Evolutionary conservation across 2,113 vertebrate species (phyloP).

Genomic region (Ceyx margarethae): DNA sequence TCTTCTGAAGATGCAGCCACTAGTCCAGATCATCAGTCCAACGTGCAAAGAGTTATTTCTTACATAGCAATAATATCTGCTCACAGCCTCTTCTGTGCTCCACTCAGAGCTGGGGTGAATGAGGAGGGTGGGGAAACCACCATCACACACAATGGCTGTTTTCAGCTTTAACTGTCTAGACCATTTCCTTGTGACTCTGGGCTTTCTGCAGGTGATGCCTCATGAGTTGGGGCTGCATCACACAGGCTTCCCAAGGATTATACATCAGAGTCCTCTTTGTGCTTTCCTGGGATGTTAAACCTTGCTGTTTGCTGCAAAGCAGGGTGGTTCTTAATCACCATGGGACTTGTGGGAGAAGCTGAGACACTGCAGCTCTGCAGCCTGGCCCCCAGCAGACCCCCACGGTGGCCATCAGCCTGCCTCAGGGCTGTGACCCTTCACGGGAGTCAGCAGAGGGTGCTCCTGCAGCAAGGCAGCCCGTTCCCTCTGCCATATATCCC

Average conservation of each 20-base stretch:
- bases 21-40: background rate
- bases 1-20: background rate
- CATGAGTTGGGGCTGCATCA: background rate
- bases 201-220: conserved; percentile 24
- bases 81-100: conserved; percentile 1
- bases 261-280: background rate
- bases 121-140: conserved; percentile 1
- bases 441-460: conserved; percentile 63
- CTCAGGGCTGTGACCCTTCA: background rate
- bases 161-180: conserved; percentile 65
- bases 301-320: background rate
- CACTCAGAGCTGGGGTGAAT: conserved; percentile 13
- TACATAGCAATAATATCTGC: background rate
- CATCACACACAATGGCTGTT: conserved; percentile 18
- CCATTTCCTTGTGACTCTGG: conserved; percentile 54
- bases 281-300: background rate
- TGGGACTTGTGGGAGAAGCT: background rate
- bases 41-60: background rate
- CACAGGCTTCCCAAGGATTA: background rate
- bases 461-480: conserved; percentile 53
- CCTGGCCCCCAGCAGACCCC: background rate
- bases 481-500: background rate
- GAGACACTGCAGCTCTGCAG: fast-evolving
- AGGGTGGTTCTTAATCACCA: background rate
- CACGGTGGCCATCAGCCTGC: fast-evolving